Conservation (phyloP, 2,797 vertebrate species). For the Characodon lateralis region DNA sequence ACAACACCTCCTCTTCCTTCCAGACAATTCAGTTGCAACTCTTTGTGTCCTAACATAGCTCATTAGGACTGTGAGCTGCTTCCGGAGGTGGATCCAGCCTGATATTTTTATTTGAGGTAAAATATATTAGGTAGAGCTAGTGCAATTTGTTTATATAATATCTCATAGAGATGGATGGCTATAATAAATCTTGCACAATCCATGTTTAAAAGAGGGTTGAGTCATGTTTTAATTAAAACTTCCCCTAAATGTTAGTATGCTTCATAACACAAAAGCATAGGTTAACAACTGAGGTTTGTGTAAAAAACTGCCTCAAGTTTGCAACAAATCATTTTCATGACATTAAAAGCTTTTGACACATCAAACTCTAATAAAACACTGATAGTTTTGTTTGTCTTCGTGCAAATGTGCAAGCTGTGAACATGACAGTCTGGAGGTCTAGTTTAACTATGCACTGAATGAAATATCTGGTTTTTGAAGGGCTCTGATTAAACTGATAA, state of each 20-base stretch:
- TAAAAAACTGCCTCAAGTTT: neutral
- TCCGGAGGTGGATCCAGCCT: neutral
- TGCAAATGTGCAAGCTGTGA: slow-evolving; percentile 6
- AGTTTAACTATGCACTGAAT: slow-evolving; percentile 42
- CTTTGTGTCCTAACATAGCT: slow-evolving; percentile 13
- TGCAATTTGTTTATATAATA: neutral
- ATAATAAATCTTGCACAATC: neutral
- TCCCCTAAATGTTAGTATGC: neutral
- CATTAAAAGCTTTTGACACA: neutral
- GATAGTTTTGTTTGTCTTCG: slow-evolving; percentile 10
- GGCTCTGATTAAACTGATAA: slow-evolving; percentile 63
- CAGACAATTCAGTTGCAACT: slow-evolving; percentile 27
- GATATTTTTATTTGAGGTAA: slow-evolving; percentile 8
- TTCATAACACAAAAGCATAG: neutral
- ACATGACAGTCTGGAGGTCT: slow-evolving; percentile 13
- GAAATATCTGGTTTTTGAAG: slow-evolving; percentile 53
- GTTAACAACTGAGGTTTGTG: neutral
- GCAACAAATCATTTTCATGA: neutral
- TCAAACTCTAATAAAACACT: neutral
- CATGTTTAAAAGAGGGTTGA: neutral
- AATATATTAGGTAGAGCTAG: neutral
- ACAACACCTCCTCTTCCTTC: slow-evolving; percentile 28
- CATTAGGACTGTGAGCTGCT: slow-evolving; percentile 35
- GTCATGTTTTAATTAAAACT: neutral
- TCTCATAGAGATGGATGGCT: neutral